phyloP scores from a whole-genome alignment of 2,113 vertebrate species.

The Aviceda subcristata region DNA sequence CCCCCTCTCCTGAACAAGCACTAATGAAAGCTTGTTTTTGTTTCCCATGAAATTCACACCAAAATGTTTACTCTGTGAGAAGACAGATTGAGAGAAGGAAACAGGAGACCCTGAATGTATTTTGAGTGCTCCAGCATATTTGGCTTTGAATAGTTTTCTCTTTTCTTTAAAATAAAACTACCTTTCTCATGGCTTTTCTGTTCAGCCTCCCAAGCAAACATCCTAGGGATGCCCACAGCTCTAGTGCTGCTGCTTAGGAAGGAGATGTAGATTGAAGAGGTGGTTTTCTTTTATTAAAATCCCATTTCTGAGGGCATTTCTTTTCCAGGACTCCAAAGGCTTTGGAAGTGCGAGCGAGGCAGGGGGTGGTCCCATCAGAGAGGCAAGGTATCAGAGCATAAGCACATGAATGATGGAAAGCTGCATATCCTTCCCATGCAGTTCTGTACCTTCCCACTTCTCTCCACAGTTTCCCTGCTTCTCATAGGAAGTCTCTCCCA shows the following conservation, averaged over 20 bases:
- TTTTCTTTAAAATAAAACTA: neutral
- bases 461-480: neutral
- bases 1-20: neutral
- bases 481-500: neutral
- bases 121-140: neutral
- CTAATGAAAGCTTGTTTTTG: neutral
- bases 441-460: neutral
- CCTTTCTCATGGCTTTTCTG: neutral
- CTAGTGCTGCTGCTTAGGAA: neutral
- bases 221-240: neutral
- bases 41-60: neutral
- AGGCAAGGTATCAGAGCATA: neutral
- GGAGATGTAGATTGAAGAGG: neutral
- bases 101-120: neutral
- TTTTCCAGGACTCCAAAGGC: neutral
- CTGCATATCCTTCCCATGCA: neutral
- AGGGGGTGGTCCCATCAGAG: neutral
- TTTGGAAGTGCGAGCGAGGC: neutral
- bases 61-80: neutral
- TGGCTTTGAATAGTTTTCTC: neutral
- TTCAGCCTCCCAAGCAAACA: neutral
- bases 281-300: neutral
- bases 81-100: neutral
- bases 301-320: neutral
- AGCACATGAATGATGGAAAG: neutral